Evolutionary conservation across 2,888 invertebrate species (phyloP), one percentile per base, ranked within the genome.

Genomic region (Dolomedes plantarius): DNA sequence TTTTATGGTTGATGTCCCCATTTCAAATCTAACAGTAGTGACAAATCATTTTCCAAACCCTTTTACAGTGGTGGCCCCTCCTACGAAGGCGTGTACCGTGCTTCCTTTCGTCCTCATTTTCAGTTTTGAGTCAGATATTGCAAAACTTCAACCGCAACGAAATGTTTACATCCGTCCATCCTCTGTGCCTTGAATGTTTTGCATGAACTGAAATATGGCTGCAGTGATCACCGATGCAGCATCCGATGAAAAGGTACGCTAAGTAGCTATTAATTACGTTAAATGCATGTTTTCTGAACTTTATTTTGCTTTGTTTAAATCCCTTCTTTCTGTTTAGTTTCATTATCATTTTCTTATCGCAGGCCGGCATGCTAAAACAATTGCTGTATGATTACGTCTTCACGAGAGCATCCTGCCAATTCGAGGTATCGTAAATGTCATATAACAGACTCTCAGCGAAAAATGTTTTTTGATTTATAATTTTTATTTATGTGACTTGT

Each of bases 331-430:
- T 46, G 71, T 86, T 81, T 86, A 71, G 50, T 80, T 86, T 77
- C 72, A 76, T 72, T 79, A 41, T 77, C 56, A 62, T 81, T 81
- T 41, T 86, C 75, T 77, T 86, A 81, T 81, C 86, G 79, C 77
- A 86, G 86, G 86, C 81, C 69, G 81, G 86, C 86, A 86, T 86
- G 86, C 64, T 86, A 79, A 86, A 86, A 79, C 80, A 73, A 74
- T 87, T 77, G 87, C 76, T 88, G 78, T 73, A 80, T 81, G 87
- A 88, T 81, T 78, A 80, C 86, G 31, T 88, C 81, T 88, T 89
- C 85, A 81, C 87, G 11, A 86, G 77, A 72, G 88, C 88, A 75
- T 87, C 80, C 56, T 89, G 88, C 79, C 88, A 89, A 73, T 76
- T 81, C 67, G 88, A 89, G 88, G 88, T 89, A 89, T 69, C 41